Evolutionary conservation across 2,888 invertebrate genomes (phyloP), one percentile per base, ranked within the genome.

Genomic region (Drosophila subquinaria): DNA sequence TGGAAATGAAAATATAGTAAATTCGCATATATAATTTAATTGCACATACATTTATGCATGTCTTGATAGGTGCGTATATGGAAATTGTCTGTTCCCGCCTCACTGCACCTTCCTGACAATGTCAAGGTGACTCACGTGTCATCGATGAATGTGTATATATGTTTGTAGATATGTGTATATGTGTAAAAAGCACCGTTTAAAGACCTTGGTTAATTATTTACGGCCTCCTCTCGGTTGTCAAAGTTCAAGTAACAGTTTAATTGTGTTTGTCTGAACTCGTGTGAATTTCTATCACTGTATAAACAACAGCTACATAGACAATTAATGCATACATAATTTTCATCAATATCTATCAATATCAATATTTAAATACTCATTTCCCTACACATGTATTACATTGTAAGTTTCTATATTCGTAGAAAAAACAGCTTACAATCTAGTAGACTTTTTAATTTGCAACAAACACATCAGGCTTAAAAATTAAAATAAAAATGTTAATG

Each of bases 111-210:
- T n/a, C 9, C 51, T 9, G n/a, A 9, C 51, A 75, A 67, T 60
- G 78, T 77, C 73, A 73, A 67, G 78, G 62, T 52, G 48, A 36
- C 47, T 73, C 47, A 43, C 45, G 8, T 47, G 40, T 50, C 65
- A 33, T 33, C 52, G n/a, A 53, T 69, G 38, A 38, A 17, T 42
- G 11, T 68, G 42, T 15, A 42, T 47, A 35, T 57, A 10, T 43
- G 15, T 43, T 20, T 35, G 20, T 42, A 2, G 2, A 11, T 42
- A 3, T 30, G 1, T 8, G 15, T 9, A 9, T 52, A 13, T 38
- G 15, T 15, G 36, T 50, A 48, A 48, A 36, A 56, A 36, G 51
- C 30, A 48, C 67, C 40, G 73, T 43, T 72, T 53, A 66, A 35
- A 27, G 48, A 53, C 61, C 61, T 61, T 56, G 60, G 9, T 1